Conservation (phyloP, 2,113 vertebrate species). For the Sturnira hondurensis region DNA sequence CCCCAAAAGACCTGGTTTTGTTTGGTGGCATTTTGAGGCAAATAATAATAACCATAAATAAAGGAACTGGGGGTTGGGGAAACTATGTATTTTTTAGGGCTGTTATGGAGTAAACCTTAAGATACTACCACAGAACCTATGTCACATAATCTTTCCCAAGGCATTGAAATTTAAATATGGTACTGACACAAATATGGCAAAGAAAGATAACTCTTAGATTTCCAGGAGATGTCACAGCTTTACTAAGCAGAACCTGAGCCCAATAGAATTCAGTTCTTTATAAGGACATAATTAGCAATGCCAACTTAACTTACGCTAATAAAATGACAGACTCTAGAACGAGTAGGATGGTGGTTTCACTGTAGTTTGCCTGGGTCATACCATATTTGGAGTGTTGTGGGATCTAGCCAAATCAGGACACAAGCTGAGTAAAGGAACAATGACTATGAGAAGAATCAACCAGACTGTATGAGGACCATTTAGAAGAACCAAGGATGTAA, state of each 20-base stretch:
- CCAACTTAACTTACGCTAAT: background rate
- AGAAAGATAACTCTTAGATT: background rate
- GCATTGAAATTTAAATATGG: background rate
- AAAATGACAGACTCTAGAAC: background rate
- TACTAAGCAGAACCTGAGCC: background rate
- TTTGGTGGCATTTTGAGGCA: background rate
- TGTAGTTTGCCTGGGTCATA: background rate
- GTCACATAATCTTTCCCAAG: background rate
- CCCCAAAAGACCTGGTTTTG: background rate
- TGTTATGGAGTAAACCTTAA: background rate
- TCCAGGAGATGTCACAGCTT: background rate
- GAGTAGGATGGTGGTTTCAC: background rate
- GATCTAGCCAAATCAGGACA: background rate
- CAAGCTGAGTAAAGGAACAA: background rate
- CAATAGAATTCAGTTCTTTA: background rate
- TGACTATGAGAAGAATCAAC: background rate
- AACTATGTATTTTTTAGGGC: background rate
- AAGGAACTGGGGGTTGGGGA: background rate
- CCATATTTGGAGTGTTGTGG: background rate
- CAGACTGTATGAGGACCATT: background rate
- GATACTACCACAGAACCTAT: background rate
- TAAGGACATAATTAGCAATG: background rate
- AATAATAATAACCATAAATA: background rate
- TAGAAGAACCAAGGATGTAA: background rate
- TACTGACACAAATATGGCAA: background rate